A percentile compares a stretch with the other conserved stretches of the same genome.
Conservation (phyloP, 2,113 vertebrate genomes). For the Oriolus oriolus region DNA sequence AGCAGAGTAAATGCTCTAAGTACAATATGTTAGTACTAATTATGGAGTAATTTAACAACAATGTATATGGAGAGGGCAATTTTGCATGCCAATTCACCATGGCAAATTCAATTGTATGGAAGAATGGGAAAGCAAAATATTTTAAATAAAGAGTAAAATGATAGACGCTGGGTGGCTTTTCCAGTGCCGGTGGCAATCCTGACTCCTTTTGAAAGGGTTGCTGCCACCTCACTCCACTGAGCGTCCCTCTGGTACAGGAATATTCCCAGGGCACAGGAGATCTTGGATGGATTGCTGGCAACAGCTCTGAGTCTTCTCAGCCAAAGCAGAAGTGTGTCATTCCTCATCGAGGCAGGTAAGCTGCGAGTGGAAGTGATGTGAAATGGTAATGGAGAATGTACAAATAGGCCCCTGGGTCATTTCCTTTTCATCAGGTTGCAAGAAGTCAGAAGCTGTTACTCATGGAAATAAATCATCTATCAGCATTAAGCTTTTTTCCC, state of each 20-base stretch:
- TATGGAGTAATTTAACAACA: slow-evolving; percentile 38
- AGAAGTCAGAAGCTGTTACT: background rate
- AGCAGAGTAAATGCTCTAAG: slow-evolving; percentile 27
- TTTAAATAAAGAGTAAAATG: background rate
- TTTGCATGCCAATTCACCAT: slow-evolving; percentile 12
- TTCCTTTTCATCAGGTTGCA: background rate
- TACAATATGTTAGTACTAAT: slow-evolving; percentile 46
- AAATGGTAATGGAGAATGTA: background rate
- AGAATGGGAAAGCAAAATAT: slow-evolving; percentile 5
- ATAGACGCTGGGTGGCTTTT: background rate
- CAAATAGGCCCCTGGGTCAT: background rate
- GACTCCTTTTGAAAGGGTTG: background rate
- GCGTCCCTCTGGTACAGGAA: background rate
- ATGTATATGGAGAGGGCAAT: background rate
- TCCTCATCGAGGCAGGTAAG: background rate
- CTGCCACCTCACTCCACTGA: background rate
- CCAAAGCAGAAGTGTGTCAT: background rate
- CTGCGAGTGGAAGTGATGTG: background rate
- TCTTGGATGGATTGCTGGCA: background rate
- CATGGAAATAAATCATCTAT: background rate
- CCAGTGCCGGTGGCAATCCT: background rate
- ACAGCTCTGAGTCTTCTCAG: background rate
- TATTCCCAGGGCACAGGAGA: background rate
- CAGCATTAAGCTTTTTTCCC: background rate
- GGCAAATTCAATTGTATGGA: background rate